Conservation (phyloP, 2,888 invertebrate genomes). For the Dryomyza anilis region DNA sequence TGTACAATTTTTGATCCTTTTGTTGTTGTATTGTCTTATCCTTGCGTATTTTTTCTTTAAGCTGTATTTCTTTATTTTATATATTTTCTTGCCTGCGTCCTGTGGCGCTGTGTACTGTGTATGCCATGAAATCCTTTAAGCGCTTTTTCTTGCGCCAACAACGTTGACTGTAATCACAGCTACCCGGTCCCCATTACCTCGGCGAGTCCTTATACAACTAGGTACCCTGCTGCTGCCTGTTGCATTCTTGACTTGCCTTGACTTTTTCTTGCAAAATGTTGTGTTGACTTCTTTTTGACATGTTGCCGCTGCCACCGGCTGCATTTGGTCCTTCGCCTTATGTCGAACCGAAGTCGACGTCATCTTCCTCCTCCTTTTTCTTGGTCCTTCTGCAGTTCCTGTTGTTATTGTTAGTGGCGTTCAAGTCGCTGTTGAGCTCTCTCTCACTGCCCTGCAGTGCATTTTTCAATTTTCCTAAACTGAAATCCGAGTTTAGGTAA, state of each 20-base stretch:
- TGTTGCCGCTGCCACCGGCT: constrained; percentile 27
- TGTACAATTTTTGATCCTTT: not conserved
- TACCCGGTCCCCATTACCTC: too few species aligned
- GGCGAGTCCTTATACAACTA: too few species aligned
- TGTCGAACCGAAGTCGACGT: not conserved
- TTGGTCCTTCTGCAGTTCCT: not conserved
- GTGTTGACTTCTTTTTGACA: constrained; percentile 31
- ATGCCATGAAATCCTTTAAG: constrained; percentile 39
- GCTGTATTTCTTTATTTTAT: not conserved
- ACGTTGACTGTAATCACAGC: constrained; percentile 34
- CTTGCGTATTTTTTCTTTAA: not conserved
- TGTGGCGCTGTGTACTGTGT: not conserved
- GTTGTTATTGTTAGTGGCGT: constrained; percentile 4
- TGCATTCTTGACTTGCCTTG: constrained; percentile 14
- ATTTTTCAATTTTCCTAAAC: constrained; percentile 47
- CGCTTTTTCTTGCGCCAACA: constrained; percentile 25
- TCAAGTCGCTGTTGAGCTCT: not conserved
- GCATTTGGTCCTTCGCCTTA: constrained; percentile 5
- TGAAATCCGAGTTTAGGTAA: constrained; percentile 38
- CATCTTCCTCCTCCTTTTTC: not conserved
- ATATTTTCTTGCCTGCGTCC: not conserved
- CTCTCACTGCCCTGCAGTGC: constrained; percentile 34
- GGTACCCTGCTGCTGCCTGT: constrained; percentile 19
- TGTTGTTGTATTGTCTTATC: not conserved
- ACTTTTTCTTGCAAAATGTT: constrained; percentile 26